Conservation (phyloP, 1,140 invertebrate species). For the Dreissena rostriformis region DNA sequence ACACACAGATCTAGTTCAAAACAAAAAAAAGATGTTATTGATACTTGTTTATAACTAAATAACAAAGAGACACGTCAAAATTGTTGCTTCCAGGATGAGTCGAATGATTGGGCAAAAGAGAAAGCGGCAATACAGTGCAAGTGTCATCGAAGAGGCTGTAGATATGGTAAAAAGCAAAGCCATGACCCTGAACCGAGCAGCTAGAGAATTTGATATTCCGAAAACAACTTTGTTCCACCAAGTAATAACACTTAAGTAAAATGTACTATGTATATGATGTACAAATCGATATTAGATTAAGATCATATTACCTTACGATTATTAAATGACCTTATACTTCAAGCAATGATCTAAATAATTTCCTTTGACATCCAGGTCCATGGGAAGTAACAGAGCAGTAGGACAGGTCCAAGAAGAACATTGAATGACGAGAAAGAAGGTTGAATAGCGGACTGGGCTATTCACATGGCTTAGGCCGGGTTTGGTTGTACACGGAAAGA, state of each 20-base stretch:
- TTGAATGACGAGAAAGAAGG: constrained; percentile 27
- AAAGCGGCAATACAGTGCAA: background rate
- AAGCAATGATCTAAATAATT: too few species aligned
- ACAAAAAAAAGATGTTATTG: background rate
- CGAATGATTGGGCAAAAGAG: constrained; percentile 4
- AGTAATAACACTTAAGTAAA: too few species aligned
- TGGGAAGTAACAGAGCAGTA: constrained; percentile 15
- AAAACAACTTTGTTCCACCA: constrained; percentile 30
- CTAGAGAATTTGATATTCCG: constrained; percentile 22
- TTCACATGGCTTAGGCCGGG: constrained; percentile 39
- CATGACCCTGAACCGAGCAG: constrained; percentile 4
- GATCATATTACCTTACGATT: too few species aligned
- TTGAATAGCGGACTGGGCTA: constrained; percentile 11
- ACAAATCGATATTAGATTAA: too few species aligned
- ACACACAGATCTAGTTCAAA: background rate
- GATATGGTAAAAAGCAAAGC: background rate
- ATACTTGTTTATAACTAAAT: constrained; percentile 1
- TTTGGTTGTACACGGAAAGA: constrained; percentile 44
- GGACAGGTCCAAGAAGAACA: constrained; percentile 21
- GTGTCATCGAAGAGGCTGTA: constrained; percentile 14
- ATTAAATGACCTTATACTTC: too few species aligned
- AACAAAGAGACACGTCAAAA: background rate
- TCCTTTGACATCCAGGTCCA: constrained; percentile 5
- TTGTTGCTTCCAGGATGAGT: constrained; percentile 23
- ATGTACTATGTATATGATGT: too few species aligned